Evolutionary conservation across 2,888 invertebrate species (phyloP), one percentile per base, ranked within the genome.

Genomic region (Ptychoptera contaminata): DNA sequence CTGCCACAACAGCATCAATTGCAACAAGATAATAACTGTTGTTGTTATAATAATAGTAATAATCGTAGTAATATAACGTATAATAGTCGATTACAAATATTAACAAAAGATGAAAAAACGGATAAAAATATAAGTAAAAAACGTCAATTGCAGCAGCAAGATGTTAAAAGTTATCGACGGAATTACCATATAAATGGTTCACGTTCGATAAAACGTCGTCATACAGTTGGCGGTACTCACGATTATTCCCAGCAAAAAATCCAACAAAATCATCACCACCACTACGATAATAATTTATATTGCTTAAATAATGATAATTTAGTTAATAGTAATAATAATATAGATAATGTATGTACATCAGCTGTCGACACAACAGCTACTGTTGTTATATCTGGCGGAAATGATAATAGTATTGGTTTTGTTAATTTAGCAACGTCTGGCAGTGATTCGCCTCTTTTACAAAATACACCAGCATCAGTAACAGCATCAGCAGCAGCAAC

Each of bases 171-270:
- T 45, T 38, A 46, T 36, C 47, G 48, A 31, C 34, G 42, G n/a
- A 16, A 35, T 15, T 23, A 23, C 7, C 42, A 42, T 35, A 23
- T 34, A 10, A 37, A 43, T 36, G 32, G 46, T 35, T 65, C 62
- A 55, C 62, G 66, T 42, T 83, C 84, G 50, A 85, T 88, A 56
- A 88, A 88, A 65, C 74, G 92, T 37, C 73, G 92, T 29, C 91
- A 92, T 67, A 92, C 92, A 1, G 90, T 92, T 8, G 91, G 91
- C 49, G 91, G 92, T 44, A 85, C 86, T n/a, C 86, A 87, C 65
- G 91, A 91, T 66, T 83, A 65, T 49, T 54, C 60, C 3, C 23
- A 23, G 23, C 23, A 23, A 23, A 23, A 23, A 7, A 23, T 23
- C 7, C 23, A 23, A 23, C 23, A 23, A 7, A 23, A 23, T 23